A percentile compares a stretch with the other conserved stretches of the same genome.
These are phyloP conservation scores for Patella ulyssiponensis DNA, from an alignment of 2,888 invertebrate genomes.

Conservation along the genomic window DNA sequence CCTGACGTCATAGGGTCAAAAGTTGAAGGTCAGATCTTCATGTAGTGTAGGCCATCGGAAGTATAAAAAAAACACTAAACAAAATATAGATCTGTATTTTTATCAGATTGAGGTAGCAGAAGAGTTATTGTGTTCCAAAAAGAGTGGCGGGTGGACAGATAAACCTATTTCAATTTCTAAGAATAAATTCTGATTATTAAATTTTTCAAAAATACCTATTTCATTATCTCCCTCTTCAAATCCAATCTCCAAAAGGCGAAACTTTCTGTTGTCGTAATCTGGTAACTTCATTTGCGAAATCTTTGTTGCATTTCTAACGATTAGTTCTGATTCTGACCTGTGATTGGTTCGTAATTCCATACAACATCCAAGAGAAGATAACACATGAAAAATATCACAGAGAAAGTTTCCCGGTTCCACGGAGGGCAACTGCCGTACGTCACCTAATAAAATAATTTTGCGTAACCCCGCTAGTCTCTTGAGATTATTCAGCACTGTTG, in stretches of 20 bases:
- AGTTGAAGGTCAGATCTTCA: too few species aligned
- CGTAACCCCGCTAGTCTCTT: slow-evolving; percentile 46
- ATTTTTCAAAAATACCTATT: not conserved
- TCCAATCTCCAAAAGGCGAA: slow-evolving; percentile 8
- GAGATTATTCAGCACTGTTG: slow-evolving; percentile 54
- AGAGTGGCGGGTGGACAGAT: too few species aligned
- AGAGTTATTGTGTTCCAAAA: too few species aligned
- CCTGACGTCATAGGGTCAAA: too few species aligned
- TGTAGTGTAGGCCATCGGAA: too few species aligned
- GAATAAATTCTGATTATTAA: not conserved
- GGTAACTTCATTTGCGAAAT: slow-evolving; percentile 56
- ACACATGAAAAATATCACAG: slow-evolving; percentile 36
- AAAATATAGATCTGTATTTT: too few species aligned
- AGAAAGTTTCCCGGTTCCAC: slow-evolving; percentile 67
- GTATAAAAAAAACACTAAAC: too few species aligned
- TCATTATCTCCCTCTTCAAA: slow-evolving; percentile 25
- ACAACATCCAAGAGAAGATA: slow-evolving; percentile 43
- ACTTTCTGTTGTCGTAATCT: slow-evolving; percentile 39
- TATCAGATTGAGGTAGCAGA: too few species aligned
- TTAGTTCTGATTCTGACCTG: slow-evolving; percentile 60
- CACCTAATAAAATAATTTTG: slow-evolving; percentile 63
- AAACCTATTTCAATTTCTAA: too few species aligned
- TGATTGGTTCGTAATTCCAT: slow-evolving; percentile 62
- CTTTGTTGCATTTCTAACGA: slow-evolving; percentile 61
- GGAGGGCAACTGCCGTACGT: slow-evolving; percentile 65